Percentiles rank a stretch among this genome's conserved stretches.
These are phyloP conservation scores for Pan troglodytes DNA, from an alignment of 2,113 vertebrate genomes.

Conservation along the genomic window NHGRI_mPanTro3-v2.1_pri NC_072404.2:9126001-9126500, in stretches of 20 bases:
- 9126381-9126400: slow-evolving; percentile 54
- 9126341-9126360: slow-evolving; percentile 6
- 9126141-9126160: not conserved
- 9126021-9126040: not conserved
- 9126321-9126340: slow-evolving; percentile 24
- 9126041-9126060: not conserved
- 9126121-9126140: not conserved
- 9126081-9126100: slow-evolving; percentile 63
- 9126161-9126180: not conserved
- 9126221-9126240: too few species aligned
- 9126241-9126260: slow-evolving; percentile 18
- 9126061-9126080: not conserved
- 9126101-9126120: slow-evolving; percentile 51
- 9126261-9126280: not conserved
- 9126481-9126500: not conserved
- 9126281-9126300: not conserved
- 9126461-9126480: slow-evolving; percentile 43
- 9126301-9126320: not conserved
- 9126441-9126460: slow-evolving; percentile 19
- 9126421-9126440: slow-evolving; percentile 22
- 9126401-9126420: slow-evolving; percentile 56
- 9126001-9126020: not conserved
- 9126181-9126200: not conserved
- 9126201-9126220: rapidly evolving
- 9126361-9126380: not conserved